These are phyloP conservation scores for Menura novaehollandiae DNA, from an alignment of 2,113 vertebrate species.

Conservation along the genomic window DNA sequence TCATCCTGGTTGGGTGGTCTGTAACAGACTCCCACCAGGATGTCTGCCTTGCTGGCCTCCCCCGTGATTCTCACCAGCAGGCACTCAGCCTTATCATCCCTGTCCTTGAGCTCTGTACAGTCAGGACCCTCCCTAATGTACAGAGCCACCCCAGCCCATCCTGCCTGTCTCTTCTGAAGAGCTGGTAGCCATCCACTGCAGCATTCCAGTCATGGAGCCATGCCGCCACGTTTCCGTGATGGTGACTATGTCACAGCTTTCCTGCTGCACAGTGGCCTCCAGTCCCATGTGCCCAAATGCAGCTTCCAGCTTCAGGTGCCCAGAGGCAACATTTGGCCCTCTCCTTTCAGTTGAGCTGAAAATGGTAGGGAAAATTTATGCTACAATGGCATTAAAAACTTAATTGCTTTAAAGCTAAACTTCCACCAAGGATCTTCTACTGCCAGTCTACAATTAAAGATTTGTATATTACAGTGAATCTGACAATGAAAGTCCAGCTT, in stretches of 20 bases:
- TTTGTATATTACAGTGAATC: neutral
- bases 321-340: neutral
- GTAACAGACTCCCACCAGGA: neutral
- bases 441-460: neutral
- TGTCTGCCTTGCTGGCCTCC: neutral
- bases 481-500: neutral
- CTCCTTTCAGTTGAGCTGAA: neutral
- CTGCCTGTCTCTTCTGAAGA: neutral
- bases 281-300: neutral
- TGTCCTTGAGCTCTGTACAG: neutral
- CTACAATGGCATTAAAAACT: neutral
- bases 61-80: neutral
- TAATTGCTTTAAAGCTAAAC: slow-evolving; percentile 2
- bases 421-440: neutral
- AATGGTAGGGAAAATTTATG: neutral
- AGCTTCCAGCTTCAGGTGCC: neutral
- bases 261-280: neutral
- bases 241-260: neutral
- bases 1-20: neutral
- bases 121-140: neutral
- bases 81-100: neutral
- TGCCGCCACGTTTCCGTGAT: neutral
- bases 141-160: neutral
- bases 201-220: neutral
- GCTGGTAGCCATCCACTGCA: neutral